Conservation (phyloP, 2,113 vertebrate species). For the Mugil cephalus region DNA sequence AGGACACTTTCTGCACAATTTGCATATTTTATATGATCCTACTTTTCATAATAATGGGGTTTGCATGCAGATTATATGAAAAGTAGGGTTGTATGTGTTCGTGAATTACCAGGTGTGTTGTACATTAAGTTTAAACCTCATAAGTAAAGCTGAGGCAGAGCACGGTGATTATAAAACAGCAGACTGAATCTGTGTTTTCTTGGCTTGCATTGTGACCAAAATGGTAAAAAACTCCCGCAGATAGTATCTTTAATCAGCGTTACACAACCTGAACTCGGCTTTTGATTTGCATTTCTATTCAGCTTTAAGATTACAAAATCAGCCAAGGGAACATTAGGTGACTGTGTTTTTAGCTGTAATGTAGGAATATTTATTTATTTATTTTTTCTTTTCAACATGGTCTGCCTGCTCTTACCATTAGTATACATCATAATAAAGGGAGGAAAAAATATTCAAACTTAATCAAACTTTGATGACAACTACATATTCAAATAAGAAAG, state of each 20-base stretch:
- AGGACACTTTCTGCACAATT: too few relatives aligned
- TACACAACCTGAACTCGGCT: not conserved
- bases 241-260: conserved; percentile 5
- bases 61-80: too few relatives aligned
- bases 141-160: too few relatives aligned
- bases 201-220: conserved; percentile 1
- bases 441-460: too few relatives aligned
- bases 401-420: not conserved
- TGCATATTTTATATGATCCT: too few relatives aligned
- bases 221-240: not conserved
- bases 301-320: conserved; percentile 1
- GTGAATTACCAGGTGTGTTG: too few relatives aligned
- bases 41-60: too few relatives aligned
- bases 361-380: not conserved
- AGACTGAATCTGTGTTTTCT: too few relatives aligned
- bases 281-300: not conserved
- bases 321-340: not conserved
- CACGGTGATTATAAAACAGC: too few relatives aligned
- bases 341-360: not conserved
- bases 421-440: not conserved
- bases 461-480: too few relatives aligned
- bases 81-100: too few relatives aligned
- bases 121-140: too few relatives aligned
- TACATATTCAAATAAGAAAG: not conserved
- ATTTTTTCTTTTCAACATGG: not conserved